These are phyloP conservation scores for Monodelphis domestica DNA, from an alignment of 2,797 vertebrate species.

Conservation along the genomic window DNA sequence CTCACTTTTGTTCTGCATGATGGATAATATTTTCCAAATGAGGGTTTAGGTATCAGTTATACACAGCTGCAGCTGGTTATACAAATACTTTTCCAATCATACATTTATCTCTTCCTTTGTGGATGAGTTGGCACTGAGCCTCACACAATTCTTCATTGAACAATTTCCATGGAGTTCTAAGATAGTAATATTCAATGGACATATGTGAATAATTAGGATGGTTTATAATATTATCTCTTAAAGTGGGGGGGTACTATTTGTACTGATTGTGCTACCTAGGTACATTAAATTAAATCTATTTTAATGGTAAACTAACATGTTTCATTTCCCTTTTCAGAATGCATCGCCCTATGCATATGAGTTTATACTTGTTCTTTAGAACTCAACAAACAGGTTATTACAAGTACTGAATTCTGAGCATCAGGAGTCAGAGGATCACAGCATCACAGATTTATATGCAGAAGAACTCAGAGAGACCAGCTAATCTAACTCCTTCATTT, in stretches of 20 bases:
- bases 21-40: slow-evolving; percentile 53
- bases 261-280: background rate
- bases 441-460: background rate
- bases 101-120: slow-evolving; percentile 12
- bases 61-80: slow-evolving; percentile 38
- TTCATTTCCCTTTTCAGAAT: background rate
- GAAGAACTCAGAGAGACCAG: background rate
- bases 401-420: background rate
- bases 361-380: background rate
- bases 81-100: slow-evolving; percentile 42
- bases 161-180: slow-evolving; percentile 26
- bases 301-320: background rate
- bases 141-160: background rate
- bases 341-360: background rate
- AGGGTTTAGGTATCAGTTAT: slow-evolving; percentile 40
- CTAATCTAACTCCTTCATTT: background rate
- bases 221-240: background rate
- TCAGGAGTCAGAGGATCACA: background rate
- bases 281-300: slow-evolving; percentile 11
- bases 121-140: slow-evolving; percentile 5
- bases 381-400: background rate
- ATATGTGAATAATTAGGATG: background rate
- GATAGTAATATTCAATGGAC: background rate
- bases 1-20: slow-evolving; percentile 48
- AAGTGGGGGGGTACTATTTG: background rate